These are phyloP conservation scores for Ophonus ardosiacus DNA, from an alignment of 2,888 invertebrate species.

Conservation along the genomic window DNA sequence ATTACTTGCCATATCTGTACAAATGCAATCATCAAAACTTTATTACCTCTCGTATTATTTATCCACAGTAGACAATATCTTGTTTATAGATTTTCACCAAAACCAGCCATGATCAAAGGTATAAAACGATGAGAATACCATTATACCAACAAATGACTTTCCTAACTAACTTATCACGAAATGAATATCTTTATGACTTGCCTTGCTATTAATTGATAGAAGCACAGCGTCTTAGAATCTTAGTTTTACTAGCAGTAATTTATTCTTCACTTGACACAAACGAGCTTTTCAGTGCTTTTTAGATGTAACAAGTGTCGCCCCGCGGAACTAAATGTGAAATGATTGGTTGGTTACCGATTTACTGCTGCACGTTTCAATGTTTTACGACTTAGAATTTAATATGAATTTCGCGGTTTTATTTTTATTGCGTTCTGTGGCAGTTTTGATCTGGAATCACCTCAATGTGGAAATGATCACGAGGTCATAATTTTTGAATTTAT, in stretches of 20 bases:
- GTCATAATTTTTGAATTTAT: conserved; percentile 18
- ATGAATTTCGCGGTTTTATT: conserved; percentile 37
- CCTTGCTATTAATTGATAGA: conserved; percentile 1
- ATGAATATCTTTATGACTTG: background rate
- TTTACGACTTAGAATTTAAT: conserved; percentile 36
- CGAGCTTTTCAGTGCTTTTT: conserved; percentile 22
- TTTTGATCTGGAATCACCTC: conserved; percentile 16
- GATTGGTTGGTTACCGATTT: conserved; percentile 13
- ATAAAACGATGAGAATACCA: background rate
- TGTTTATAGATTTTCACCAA: background rate
- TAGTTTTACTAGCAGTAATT: conserved; percentile 20
- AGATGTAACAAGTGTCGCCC: background rate
- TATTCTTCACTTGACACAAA: conserved; percentile 15
- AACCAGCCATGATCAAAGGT: background rate
- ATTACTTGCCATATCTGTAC: background rate
- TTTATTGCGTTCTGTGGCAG: conserved; percentile 17
- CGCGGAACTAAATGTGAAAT: conserved; percentile 7
- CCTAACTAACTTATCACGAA: background rate
- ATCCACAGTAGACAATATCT: background rate
- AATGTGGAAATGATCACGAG: conserved; percentile 26
- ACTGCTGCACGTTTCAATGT: conserved; percentile 20
- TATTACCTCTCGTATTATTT: background rate
- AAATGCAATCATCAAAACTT: background rate
- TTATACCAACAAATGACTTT: background rate
- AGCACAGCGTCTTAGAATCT: background rate